Evolutionary conservation across 2,113 vertebrate species (phyloP).

Genomic region (Tragelaphus buxtoni): DNA sequence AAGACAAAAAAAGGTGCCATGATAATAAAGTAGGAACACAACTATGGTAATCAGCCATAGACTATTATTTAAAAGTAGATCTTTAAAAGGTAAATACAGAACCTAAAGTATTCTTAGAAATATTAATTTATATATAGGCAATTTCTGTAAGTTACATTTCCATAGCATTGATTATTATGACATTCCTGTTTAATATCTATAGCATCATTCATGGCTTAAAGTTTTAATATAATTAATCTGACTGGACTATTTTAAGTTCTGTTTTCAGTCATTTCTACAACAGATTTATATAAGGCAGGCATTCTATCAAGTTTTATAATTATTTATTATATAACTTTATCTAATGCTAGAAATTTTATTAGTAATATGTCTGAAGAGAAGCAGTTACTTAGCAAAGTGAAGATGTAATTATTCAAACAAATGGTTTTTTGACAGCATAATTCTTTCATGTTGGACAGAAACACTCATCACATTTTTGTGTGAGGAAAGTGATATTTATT

Average conservation of each 20-base stretch:
- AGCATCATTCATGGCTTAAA: background rate
- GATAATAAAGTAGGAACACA: background rate
- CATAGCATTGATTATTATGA: background rate
- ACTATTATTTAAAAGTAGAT: background rate
- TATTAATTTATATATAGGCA: background rate
- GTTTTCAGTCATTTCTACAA: conserved; percentile 13
- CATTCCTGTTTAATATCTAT: background rate
- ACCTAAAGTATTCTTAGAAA: background rate
- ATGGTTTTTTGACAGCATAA: background rate
- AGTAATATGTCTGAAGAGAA: conserved; percentile 8
- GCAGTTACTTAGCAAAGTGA: background rate
- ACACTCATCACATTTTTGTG: background rate
- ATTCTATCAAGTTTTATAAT: conserved; percentile 3
- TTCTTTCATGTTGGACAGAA: background rate
- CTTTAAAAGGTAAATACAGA: background rate
- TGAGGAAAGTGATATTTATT: background rate
- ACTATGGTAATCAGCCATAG: background rate
- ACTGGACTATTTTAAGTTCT: background rate
- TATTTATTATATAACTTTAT: background rate
- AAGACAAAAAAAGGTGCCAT: background rate
- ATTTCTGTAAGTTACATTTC: background rate
- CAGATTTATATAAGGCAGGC: background rate
- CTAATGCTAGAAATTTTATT: background rate
- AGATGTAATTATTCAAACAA: conserved; percentile 23
- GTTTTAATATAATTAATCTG: background rate